Percentiles rank a stretch among this genome's conserved stretches.
Evolutionary conservation across 2,797 vertebrate species (phyloP).

Genomic region (Salarias fasciatus): DNA sequence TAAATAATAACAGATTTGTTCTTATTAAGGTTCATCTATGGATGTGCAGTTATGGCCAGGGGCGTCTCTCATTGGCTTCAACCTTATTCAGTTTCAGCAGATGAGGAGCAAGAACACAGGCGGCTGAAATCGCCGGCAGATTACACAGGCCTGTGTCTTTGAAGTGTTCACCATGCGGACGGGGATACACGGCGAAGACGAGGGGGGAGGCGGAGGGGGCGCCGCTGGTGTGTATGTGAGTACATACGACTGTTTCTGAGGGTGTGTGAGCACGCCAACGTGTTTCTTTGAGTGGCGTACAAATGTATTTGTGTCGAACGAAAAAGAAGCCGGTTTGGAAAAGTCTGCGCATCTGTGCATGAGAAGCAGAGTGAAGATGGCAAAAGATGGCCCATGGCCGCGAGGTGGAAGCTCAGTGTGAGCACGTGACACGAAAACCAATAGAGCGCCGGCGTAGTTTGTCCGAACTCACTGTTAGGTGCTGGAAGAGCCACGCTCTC

Average conservation of each 20-base stretch:
- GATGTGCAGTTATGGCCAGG: constrained; percentile 60
- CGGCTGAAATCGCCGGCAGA: constrained; percentile 55
- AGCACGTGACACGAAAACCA: constrained; percentile 39
- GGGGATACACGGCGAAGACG: constrained; percentile 33
- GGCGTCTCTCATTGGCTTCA: constrained; percentile 68
- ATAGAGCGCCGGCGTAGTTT: constrained; percentile 30
- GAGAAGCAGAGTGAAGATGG: background rate
- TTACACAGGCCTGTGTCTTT: constrained; percentile 65
- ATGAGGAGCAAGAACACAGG: constrained; percentile 47
- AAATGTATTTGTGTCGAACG: constrained; percentile 15
- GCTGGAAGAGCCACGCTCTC: constrained; percentile 99
- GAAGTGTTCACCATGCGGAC: constrained; percentile 60
- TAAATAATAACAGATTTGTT: constrained; percentile 5
- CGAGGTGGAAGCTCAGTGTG: constrained; percentile 24
- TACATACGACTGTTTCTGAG: constrained; percentile 15
- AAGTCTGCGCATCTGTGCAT: constrained; percentile 1
- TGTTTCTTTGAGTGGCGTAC: constrained; percentile 25
- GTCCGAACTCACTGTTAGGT: constrained; percentile 96
- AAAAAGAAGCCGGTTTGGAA: constrained; percentile 1
- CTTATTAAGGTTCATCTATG: constrained; percentile 73
- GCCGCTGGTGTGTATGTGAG: constrained; percentile 16
- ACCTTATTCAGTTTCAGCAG: constrained; percentile 68
- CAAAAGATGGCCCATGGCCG: constrained; percentile 17
- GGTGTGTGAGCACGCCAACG: constrained; percentile 13
- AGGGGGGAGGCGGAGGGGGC: constrained; percentile 6